A percentile compares a stretch with the other conserved stretches of the same genome.
Conservation (phyloP, 1,140 invertebrate genomes). For the Cherax destructor region DNA sequence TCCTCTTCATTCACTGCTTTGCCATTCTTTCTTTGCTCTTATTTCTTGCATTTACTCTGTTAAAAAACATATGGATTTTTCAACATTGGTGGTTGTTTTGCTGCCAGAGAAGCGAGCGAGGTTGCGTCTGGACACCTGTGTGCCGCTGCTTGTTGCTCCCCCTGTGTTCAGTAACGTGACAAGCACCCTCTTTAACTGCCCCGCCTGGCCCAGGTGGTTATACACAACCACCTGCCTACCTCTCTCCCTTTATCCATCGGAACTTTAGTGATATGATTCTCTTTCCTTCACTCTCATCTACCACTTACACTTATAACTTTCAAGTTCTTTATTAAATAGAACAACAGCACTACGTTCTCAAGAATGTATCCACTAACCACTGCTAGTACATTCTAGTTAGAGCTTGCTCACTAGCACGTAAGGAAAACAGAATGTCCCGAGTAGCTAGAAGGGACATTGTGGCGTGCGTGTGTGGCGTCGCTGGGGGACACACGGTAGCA, state of each 20-base stretch:
- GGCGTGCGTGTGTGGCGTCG: not conserved
- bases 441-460: conserved; percentile 1
- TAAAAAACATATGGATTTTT: not conserved
- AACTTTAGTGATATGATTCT: not conserved
- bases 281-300: not conserved
- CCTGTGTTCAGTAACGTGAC: not conserved
- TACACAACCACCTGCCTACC: not conserved
- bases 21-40: not conserved
- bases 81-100: not conserved
- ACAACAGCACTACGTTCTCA: not conserved
- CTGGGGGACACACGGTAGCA: not conserved
- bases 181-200: not conserved
- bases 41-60: not conserved
- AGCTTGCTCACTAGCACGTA: not conserved
- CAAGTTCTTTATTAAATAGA: too few species aligned
- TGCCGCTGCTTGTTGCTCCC: conserved; percentile 27
- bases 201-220: conserved; percentile 4
- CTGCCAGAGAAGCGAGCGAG: too few species aligned
- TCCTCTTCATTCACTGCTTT: not conserved
- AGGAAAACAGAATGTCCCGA: not conserved
- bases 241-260: conserved; percentile 14
- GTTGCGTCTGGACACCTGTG: not conserved
- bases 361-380: not conserved
- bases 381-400: not conserved
- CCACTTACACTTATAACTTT: too few species aligned